Evolutionary conservation across 2,888 invertebrate genomes (phyloP), one percentile per base, ranked within the genome.

Genomic region (Xestobium rufovillosum): DNA sequence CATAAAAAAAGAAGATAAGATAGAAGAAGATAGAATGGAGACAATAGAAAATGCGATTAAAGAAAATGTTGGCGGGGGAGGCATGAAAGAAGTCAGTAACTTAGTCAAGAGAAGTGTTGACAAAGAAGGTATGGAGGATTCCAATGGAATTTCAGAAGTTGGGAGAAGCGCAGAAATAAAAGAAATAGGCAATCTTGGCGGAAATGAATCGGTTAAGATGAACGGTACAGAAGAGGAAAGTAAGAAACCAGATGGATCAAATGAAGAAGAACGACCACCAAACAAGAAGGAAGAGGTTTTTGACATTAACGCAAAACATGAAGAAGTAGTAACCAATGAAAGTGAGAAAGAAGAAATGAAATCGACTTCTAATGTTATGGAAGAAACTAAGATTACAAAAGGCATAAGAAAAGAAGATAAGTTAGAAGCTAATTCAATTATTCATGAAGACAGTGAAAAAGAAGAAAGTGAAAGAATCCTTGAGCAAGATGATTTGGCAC

Each of bases 171-270:
- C 27, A 31, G 31, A 36, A 17, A 32, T 10, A 15, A 34, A 31
- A n/a, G 41, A 41, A 14, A 33, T 35, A 19, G 6, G 10, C 8
- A 14, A 4, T 15, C 33, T 27, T 23, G 13, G 10, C 16, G 15
- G 29, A 39, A 23, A 16, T 17, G 11, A 25, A 40, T 14, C 17
- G 13, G 2, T 14, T 17, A 9, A 26, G 40, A 14, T 28, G 16
- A 1, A 34, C 23, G 3, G 36, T 49, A 8, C 41, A 38, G 26
- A 36, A 41, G 8, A n/a, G n/a, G 44, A 49, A 14, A 36, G 49
- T 19, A 36, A 44, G 29, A 45, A 55, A 27, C 14, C 49, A 8
- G 45, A 49, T 19, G 47, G 48, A 2, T 44, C 41, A 1, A 51
- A 51, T 31, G 45, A 35, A 33, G 35, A 40, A 23, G 50, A 45